phyloP scores from a whole-genome alignment of 2,797 vertebrate genomes.

The Perodicticus potto region DNA sequence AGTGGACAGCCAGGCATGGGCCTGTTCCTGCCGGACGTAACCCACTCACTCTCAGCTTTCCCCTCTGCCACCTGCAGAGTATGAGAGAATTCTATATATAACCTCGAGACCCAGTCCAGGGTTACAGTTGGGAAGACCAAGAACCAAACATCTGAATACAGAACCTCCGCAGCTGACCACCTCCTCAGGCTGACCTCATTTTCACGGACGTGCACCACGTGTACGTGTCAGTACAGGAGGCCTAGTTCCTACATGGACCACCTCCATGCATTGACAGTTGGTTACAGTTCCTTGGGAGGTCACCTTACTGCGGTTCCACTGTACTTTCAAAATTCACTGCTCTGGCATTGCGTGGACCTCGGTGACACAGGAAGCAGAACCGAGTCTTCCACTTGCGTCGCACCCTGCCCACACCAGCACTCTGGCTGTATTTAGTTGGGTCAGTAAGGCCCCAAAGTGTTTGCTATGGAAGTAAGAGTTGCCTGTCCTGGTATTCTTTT shows the following conservation, averaged over 20 bases:
- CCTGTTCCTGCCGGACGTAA: conserved; percentile 20
- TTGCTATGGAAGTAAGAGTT: not conserved
- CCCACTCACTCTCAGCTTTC: not conserved
- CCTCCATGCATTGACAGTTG: too few relatives aligned
- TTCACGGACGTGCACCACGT: too few relatives aligned
- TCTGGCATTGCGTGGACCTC: not conserved
- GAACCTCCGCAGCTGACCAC: too few relatives aligned
- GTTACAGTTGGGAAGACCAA: not conserved
- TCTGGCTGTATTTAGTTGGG: not conserved
- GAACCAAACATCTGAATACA: not conserved
- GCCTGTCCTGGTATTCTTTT: not conserved
- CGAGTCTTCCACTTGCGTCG: not conserved
- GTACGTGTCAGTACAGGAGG: too few relatives aligned
- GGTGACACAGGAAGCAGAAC: not conserved
- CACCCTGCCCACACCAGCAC: not conserved
- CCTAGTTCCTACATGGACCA: too few relatives aligned
- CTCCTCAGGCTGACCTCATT: too few relatives aligned
- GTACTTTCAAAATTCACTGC: not conserved
- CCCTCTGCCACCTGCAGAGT: conserved; percentile 1
- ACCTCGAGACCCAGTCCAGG: not conserved
- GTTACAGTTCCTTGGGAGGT: too few relatives aligned
- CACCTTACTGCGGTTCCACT: too few relatives aligned
- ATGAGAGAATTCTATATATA: not conserved
- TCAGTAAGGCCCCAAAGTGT: not conserved
- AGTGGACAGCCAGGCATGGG: not conserved